A percentile compares a stretch with the other conserved stretches of the same genome.
phyloP scores from a whole-genome alignment of 2,113 vertebrate genomes.

The Eublepharis macularius region DNA sequence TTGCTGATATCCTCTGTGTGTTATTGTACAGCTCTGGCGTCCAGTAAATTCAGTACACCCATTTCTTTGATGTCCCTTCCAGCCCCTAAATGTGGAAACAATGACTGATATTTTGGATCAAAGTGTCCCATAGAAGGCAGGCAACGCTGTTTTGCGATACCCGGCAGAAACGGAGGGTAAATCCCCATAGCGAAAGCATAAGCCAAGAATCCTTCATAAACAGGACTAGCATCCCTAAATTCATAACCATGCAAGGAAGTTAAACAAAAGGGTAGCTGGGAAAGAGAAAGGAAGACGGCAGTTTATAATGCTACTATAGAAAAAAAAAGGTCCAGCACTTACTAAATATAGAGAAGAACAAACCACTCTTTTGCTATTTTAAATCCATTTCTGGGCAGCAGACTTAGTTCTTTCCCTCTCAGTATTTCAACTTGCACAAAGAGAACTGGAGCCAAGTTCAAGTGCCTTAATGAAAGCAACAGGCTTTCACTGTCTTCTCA shows the following conservation, averaged over 20 bases:
- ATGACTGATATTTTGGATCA: constrained; percentile 82
- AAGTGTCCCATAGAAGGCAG: constrained; percentile 74
- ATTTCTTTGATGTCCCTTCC: constrained; percentile 82
- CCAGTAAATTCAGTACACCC: constrained; percentile 76
- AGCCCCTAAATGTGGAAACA: constrained; percentile 84
- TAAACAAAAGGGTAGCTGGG: constrained; percentile 25
- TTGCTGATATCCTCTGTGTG: constrained; percentile 83
- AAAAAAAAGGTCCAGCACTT: constrained; percentile 17
- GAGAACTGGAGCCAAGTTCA: background rate
- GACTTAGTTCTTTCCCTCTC: background rate
- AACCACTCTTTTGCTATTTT: background rate
- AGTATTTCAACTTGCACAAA: constrained; percentile 1
- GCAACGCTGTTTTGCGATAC: constrained; percentile 68
- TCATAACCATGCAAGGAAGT: constrained; percentile 55
- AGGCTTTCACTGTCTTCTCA: background rate
- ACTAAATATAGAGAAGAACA: constrained; percentile 38
- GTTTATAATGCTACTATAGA: background rate
- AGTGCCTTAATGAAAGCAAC: background rate
- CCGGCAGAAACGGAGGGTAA: constrained; percentile 65
- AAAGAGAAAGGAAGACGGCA: constrained; percentile 23
- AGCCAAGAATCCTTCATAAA: constrained; percentile 53
- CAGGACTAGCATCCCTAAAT: constrained; percentile 45
- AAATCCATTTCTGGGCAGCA: background rate
- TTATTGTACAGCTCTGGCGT: constrained; percentile 81
- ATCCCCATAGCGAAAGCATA: constrained; percentile 30